Evolutionary conservation across 2,113 vertebrate species (phyloP), one percentile per base, ranked within the genome.

Genomic region (Clarias batrachus): DNA sequence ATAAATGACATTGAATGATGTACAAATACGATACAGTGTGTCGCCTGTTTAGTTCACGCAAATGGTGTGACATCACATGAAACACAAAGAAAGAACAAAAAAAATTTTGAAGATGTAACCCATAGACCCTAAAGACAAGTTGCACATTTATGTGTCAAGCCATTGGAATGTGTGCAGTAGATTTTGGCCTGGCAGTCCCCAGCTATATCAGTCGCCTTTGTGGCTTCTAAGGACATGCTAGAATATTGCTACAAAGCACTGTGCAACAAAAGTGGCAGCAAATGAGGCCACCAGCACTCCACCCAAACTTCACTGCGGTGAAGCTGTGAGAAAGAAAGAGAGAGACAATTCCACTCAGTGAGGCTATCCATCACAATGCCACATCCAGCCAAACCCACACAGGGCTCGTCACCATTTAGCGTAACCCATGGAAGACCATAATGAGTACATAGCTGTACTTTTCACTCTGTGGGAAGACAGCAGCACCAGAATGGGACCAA

Each of bases 241-340:
- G 63, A 63, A 86, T 60, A 57, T 78, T 56, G 73, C 33, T 41
- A 37, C 68, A 78, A 76, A 76, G 82, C 57, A 74, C 81, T 57
- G 7, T 70, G 73, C 12, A 88, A 73, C 74, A 70, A 84, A 84
- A 87, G 48, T 68, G 54, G 74, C 33, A 80, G 74, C 85, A 85
- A 70, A 66, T 80, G 25, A 86, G 79, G 76, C 70, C 70, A 63
- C 59, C 65, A 60, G 91, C 86, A 89, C 93, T 92, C 93, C 94
- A 93, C 94, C 94, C 94, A 92, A 79, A 83, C 86, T 90, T 90
- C 92, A 91, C 33, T 88, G 91, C 86, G 91, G 88, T 90, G 77
- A 91, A 86, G 87, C 90, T 89, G 89, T 63, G 33, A 25, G 21
- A 73, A 41, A 59, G 57, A 37, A 37, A 80, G 19, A 81, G 90